A percentile compares a stretch with the other conserved stretches of the same genome.
Conservation (phyloP, 2,797 vertebrate species). For the Melanotaenia maccullochi region DNA sequence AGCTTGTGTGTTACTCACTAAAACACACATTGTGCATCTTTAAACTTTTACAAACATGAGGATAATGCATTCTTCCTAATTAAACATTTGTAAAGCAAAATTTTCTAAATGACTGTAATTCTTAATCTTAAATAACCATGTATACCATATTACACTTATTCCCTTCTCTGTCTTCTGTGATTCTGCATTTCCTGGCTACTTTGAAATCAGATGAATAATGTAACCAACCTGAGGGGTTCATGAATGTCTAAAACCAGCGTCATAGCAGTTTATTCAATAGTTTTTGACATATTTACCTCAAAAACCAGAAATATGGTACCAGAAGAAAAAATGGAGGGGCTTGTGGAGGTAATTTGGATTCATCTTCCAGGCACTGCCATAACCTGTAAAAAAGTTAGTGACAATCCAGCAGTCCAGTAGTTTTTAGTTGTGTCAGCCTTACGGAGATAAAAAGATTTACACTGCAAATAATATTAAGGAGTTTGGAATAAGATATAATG, state of each 20-base stretch:
- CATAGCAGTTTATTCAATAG: not conserved
- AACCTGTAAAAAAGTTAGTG: constrained; percentile 2
- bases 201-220: not conserved
- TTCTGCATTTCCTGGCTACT: not conserved
- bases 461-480: not conserved
- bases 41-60: too few relatives aligned
- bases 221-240: too few relatives aligned
- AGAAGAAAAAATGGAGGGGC: not conserved
- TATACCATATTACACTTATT: not conserved
- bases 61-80: not conserved
- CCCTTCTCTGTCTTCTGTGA: not conserved
- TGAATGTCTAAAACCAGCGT: not conserved
- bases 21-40: too few relatives aligned
- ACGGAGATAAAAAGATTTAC: not conserved
- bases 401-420: not conserved
- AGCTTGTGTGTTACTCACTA: too few relatives aligned
- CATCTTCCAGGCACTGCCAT: not conserved
- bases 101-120: too few relatives aligned
- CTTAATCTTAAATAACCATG: not conserved
- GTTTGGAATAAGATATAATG: not conserved
- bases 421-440: not conserved
- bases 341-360: not conserved
- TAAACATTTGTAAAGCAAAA: not conserved
- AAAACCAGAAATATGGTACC: not conserved
- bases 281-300: not conserved